Percentiles rank a stretch among this genome's conserved stretches.
These are phyloP conservation scores for Aradus depressus DNA, from an alignment of 2,888 invertebrate species.

Conservation along the genomic window DNA sequence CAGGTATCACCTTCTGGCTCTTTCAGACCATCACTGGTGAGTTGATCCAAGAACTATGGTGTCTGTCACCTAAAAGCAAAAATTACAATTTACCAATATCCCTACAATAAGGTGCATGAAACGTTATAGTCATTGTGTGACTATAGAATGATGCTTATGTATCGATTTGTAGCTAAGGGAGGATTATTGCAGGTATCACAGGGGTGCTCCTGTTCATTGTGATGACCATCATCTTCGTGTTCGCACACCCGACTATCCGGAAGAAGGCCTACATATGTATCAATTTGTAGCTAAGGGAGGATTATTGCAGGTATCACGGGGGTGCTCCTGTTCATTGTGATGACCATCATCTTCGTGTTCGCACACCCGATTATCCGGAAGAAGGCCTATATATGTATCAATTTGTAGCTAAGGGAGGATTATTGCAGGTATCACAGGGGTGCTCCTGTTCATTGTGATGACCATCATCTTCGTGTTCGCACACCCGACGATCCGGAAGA, in stretches of 20 bases:
- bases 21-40: slow-evolving; percentile 90
- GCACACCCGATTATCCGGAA: slow-evolving; percentile 86
- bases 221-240: slow-evolving; percentile 93
- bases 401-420: background rate
- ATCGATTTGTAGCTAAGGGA: background rate
- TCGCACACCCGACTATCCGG: slow-evolving; percentile 84
- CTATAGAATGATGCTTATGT: background rate
- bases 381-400: slow-evolving; percentile 58
- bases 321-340: slow-evolving; percentile 74
- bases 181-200: slow-evolving; percentile 52
- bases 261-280: slow-evolving; percentile 78
- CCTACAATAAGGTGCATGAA: background rate
- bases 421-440: slow-evolving; percentile 65
- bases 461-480: slow-evolving; percentile 95
- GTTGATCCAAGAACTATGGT: no score
- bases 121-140: background rate
- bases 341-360: slow-evolving; percentile 94
- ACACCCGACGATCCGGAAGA: slow-evolving; percentile 80
- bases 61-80: no score
- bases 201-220: slow-evolving; percentile 79
- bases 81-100: no score
- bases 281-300: no score
- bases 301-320: slow-evolving; percentile 63
- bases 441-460: slow-evolving; percentile 79
- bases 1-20: slow-evolving; percentile 90